Evolutionary conservation across 2,113 vertebrate species (phyloP).

Genomic region (Anarhynchus alexandrinus): DNA sequence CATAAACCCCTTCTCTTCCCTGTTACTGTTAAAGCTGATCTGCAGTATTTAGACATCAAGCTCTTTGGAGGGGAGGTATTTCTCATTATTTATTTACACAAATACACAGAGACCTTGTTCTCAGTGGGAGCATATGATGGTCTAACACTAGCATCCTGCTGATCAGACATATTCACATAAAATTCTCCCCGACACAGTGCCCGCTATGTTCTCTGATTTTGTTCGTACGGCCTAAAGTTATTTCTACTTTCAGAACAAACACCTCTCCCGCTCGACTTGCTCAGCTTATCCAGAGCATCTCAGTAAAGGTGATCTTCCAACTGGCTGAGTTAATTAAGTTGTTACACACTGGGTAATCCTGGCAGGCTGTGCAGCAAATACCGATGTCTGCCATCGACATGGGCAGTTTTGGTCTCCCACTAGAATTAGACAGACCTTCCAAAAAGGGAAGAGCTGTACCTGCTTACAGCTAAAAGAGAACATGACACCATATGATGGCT

Average conservation of each 20-base stretch:
- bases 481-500: background rate
- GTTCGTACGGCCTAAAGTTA: background rate
- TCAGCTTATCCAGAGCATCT: background rate
- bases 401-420: background rate
- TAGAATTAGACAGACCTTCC: background rate
- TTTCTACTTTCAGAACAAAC: background rate
- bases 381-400: fast-evolving
- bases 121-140: background rate
- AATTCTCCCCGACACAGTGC: background rate
- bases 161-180: background rate
- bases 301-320: background rate
- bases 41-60: background rate
- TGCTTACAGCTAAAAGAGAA: background rate
- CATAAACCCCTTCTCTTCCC: background rate
- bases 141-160: background rate
- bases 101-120: background rate
- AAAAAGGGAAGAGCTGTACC: background rate
- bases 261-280: background rate
- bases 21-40: background rate
- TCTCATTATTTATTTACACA: conserved; percentile 18
- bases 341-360: background rate
- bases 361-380: background rate
- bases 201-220: background rate
- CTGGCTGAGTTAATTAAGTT: background rate
- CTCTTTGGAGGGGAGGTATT: background rate